phyloP scores from a whole-genome alignment of 2,888 invertebrate genomes.

The Himalopsyche anomala region DNA sequence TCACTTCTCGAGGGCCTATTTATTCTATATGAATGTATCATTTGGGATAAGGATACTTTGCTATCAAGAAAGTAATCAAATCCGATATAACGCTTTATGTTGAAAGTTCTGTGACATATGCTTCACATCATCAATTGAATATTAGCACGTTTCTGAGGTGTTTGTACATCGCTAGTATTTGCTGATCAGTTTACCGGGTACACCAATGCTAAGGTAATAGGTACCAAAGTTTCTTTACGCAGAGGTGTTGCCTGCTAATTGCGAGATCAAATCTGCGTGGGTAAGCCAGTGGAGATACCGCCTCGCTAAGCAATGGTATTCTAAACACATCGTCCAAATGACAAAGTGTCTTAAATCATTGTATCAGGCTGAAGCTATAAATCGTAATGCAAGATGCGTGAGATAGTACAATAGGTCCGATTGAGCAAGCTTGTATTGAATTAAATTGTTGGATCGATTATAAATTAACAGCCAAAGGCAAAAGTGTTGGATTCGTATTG shows the following conservation, averaged over 20 bases:
- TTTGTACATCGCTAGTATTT: neutral
- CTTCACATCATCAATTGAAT: too few species aligned
- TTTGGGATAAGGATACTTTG: too few species aligned
- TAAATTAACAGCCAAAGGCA: slow-evolving; percentile 8
- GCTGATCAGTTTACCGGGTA: neutral
- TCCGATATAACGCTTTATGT: too few species aligned
- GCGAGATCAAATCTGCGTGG: slow-evolving; percentile 30
- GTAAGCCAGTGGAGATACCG: neutral
- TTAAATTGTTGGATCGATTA: slow-evolving; percentile 3
- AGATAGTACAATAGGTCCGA: slow-evolving; percentile 1
- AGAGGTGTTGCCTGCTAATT: slow-evolving; percentile 22
- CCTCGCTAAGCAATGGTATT: slow-evolving; percentile 8
- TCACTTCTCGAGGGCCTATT: too few species aligned
- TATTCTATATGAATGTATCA: too few species aligned
- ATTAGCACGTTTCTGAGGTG: too few species aligned
- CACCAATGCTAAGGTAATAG: neutral
- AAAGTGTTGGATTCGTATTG: too few species aligned
- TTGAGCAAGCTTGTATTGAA: neutral
- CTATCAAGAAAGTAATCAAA: too few species aligned
- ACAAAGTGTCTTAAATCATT: slow-evolving; percentile 21
- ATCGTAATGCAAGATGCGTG: slow-evolving; percentile 24
- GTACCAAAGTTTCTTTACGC: slow-evolving; percentile 4
- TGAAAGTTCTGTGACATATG: too few species aligned
- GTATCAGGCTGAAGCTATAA: neutral
- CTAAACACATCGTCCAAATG: slow-evolving; percentile 23